Evolutionary conservation across 1,140 invertebrate species (phyloP).

Genomic region (Asbolus verrucosus): DNA sequence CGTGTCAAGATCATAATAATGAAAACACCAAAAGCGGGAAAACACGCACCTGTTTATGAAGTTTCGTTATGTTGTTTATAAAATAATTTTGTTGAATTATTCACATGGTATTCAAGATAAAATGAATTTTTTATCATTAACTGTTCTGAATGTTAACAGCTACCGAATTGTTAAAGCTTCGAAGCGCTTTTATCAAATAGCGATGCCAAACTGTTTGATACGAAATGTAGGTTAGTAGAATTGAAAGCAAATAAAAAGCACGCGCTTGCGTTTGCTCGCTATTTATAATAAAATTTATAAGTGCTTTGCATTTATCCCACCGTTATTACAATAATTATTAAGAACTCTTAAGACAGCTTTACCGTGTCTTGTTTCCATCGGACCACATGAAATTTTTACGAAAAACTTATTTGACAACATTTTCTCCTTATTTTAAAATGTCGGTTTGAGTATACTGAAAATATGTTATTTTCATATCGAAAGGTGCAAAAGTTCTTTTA

Average conservation of each 20-base stretch:
- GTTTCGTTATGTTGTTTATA: too few relatives aligned
- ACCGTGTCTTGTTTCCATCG: slow-evolving; percentile 5
- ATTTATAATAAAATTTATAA: slow-evolving; percentile 34
- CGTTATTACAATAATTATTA: slow-evolving; percentile 22
- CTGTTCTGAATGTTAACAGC: too few relatives aligned
- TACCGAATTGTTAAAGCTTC: slow-evolving; percentile 8
- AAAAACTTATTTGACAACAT: too few relatives aligned
- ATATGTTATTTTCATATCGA: too few relatives aligned
- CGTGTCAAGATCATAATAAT: slow-evolving; percentile 34
- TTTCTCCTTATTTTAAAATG: too few relatives aligned
- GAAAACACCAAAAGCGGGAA: slow-evolving; percentile 28
- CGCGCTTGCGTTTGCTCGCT: slow-evolving; percentile 34
- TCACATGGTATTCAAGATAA: not conserved
- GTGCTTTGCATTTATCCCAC: slow-evolving; percentile 19
- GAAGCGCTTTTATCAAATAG: slow-evolving; percentile 9
- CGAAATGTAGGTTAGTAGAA: slow-evolving; percentile 31
- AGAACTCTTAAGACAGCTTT: not conserved
- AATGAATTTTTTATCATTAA: not conserved
- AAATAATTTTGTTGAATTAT: too few relatives aligned
- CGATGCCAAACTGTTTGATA: slow-evolving; percentile 24
- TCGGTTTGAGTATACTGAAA: too few relatives aligned
- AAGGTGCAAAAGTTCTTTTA: too few relatives aligned
- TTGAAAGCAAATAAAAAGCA: slow-evolving; percentile 35
- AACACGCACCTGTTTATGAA: slow-evolving; percentile 37
- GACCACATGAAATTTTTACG: not conserved